These are phyloP conservation scores for Datnioides undecimradiatus DNA, from an alignment of 2,113 vertebrate species.

Conservation along the genomic window DNA sequence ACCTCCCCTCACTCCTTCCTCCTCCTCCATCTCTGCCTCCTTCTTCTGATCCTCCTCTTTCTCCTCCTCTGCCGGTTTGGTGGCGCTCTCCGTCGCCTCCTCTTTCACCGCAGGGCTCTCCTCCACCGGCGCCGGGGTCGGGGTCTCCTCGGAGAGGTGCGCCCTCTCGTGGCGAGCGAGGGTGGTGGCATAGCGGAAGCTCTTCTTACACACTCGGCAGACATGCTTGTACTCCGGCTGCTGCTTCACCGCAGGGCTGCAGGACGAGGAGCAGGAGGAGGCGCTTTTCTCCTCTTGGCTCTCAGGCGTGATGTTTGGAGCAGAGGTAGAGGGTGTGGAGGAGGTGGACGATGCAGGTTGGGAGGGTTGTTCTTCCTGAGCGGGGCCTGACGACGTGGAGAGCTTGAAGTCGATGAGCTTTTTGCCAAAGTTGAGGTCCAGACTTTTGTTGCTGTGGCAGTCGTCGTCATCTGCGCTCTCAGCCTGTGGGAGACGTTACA, in stretches of 20 bases:
- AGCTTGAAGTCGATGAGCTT: conserved; percentile 97
- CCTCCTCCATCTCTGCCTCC: conserved; percentile 61
- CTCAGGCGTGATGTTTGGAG: neutral
- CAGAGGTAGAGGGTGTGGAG: conserved; percentile 33
- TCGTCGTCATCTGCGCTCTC: conserved; percentile 84
- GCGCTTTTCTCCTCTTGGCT: conserved; percentile 36
- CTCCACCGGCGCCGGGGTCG: rapidly evolving
- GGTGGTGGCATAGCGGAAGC: conserved; percentile 93
- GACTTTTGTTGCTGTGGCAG: conserved; percentile 93
- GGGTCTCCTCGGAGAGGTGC: conserved; percentile 84
- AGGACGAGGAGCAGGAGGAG: conserved; percentile 28
- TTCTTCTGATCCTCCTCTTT: conserved; percentile 12
- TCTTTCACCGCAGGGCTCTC: neutral
- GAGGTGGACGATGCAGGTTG: conserved; percentile 16
- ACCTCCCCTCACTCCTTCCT: conserved; percentile 40
- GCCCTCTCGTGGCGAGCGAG: conserved; percentile 93
- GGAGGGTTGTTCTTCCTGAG: conserved; percentile 51
- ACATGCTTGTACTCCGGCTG: conserved; percentile 88
- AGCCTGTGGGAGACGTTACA: conserved; percentile 33
- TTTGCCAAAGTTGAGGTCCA: conserved; percentile 95
- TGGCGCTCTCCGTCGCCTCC: conserved; percentile 64
- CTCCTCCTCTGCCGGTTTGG: conserved; percentile 61
- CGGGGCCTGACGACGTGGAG: conserved; percentile 64
- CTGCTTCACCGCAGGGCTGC: conserved; percentile 37
- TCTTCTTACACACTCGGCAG: conserved; percentile 91